Evolutionary conservation across 2,888 invertebrate species (phyloP).

Genomic region (Coelopa pilipes): DNA sequence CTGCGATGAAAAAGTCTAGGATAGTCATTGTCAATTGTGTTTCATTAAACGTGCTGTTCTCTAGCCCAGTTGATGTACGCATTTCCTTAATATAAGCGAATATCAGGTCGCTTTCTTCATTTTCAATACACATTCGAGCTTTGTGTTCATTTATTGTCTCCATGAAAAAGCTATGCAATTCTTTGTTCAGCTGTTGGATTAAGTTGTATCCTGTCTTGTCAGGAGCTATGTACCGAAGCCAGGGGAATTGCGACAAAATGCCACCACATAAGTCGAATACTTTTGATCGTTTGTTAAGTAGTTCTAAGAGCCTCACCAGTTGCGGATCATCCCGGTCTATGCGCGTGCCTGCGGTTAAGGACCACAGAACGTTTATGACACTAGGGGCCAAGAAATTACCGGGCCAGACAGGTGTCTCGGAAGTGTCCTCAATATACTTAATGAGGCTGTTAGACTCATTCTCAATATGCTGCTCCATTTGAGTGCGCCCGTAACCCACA

Average conservation of each 20-base stretch:
- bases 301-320: conserved; percentile 66
- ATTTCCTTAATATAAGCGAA: conserved; percentile 74
- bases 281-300: conserved; percentile 69
- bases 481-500: conserved; percentile 70
- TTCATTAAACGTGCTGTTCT: conserved; percentile 68
- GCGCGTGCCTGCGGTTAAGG: conserved; percentile 69
- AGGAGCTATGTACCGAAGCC: conserved; percentile 73
- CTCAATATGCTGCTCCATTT: conserved; percentile 70
- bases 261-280: conserved; percentile 73
- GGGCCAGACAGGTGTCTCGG: conserved; percentile 57
- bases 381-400: conserved; percentile 69
- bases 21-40: conserved; percentile 74
- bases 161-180: conserved; percentile 70
- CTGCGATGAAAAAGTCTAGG: conserved; percentile 76
- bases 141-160: conserved; percentile 72
- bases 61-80: conserved; percentile 54
- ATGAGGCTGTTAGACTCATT: conserved; percentile 69
- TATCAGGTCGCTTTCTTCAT: conserved; percentile 71
- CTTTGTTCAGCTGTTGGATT: conserved; percentile 69
- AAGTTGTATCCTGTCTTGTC: conserved; percentile 73
- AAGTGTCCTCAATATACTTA: conserved; percentile 51
- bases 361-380: conserved; percentile 76
- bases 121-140: conserved; percentile 65
- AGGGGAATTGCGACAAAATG: conserved; percentile 72
- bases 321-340: conserved; percentile 67